Conservation (phyloP, 2,113 vertebrate species). For the Phycodurus eques region DNA sequence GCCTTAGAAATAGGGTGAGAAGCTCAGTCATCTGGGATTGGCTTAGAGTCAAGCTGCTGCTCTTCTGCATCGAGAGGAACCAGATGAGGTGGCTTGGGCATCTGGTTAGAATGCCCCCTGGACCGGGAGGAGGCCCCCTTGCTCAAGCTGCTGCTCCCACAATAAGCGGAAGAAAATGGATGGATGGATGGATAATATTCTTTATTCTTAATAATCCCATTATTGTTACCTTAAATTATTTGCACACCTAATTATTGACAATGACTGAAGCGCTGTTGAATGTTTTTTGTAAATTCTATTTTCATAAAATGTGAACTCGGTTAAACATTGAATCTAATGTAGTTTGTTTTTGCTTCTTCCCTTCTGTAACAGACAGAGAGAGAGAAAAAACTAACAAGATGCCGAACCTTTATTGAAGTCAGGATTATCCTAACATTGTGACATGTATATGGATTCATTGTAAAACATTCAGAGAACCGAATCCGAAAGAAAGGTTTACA, state of each 20-base stretch:
- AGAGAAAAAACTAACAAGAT: neutral
- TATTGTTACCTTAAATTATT: neutral
- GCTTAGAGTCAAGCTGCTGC: no score
- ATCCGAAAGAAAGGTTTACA: conserved; percentile 75
- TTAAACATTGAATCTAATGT: neutral
- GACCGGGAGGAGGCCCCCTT: no score
- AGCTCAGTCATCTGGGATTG: no score
- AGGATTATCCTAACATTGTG: conserved; percentile 41
- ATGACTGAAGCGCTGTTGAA: neutral
- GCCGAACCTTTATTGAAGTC: neutral
- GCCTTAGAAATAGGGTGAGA: no score
- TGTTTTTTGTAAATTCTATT: neutral
- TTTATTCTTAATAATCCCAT: no score
- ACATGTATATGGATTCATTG: conserved; percentile 55
- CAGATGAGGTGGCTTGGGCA: no score
- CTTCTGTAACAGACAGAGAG: neutral
- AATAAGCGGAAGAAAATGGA: no score
- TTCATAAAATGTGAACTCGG: neutral
- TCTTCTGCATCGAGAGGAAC: no score
- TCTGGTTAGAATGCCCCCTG: no score
- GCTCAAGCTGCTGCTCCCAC: no score
- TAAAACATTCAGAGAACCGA: conserved; percentile 77
- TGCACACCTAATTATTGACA: neutral
- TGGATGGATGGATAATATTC: no score
- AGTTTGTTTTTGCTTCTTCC: neutral